These are phyloP conservation scores for Drosophila leonis DNA, from an alignment of 2,888 invertebrate species.

Conservation along the genomic window DNA sequence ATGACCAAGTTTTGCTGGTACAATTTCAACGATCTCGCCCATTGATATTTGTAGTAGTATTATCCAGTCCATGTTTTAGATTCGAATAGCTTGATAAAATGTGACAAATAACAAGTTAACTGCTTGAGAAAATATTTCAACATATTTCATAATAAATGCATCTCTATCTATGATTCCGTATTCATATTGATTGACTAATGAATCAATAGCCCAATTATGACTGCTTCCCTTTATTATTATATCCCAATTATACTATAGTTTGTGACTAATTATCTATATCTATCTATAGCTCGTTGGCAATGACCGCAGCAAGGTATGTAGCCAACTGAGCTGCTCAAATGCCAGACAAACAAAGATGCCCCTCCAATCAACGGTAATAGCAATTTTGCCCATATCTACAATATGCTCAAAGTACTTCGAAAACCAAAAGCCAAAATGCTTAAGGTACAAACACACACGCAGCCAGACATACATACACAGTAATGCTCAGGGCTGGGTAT, in stretches of 20 bases:
- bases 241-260: constrained; percentile 19
- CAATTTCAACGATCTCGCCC: no score
- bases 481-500: constrained; percentile 1
- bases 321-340: constrained; percentile 41
- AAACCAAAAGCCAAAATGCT: constrained; percentile 73
- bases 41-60: no score
- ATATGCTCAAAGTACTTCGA: constrained; percentile 62
- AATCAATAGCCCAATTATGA: background rate
- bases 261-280: constrained; percentile 15
- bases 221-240: background rate
- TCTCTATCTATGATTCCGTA: no score
- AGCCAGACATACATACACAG: background rate
- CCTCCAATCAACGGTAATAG: constrained; percentile 73
- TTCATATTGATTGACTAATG: background rate
- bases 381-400: constrained; percentile 45
- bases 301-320: constrained; percentile 60
- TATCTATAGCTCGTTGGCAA: constrained; percentile 12
- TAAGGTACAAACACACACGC: constrained; percentile 24
- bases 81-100: no score
- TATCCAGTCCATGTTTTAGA: no score
- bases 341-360: constrained; percentile 65
- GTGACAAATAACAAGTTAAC: no score
- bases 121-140: no score
- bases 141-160: background rate
- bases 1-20: no score